Percentiles rank a stretch among this genome's conserved stretches.
Evolutionary conservation across 2,797 vertebrate genomes (phyloP).

Genomic region (Tarsius wallacei): DNA sequence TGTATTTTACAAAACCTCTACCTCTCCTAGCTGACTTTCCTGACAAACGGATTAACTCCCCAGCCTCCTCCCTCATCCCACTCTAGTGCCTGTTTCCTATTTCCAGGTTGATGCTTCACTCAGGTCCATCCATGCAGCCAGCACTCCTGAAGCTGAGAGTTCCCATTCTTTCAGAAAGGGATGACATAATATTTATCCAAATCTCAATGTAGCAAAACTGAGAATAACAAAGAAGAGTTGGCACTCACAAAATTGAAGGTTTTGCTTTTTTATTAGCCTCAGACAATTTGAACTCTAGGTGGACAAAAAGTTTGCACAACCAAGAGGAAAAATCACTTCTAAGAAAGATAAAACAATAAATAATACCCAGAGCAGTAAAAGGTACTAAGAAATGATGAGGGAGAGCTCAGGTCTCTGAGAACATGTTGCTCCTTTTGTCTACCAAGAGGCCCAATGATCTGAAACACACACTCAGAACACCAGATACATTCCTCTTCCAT

Average conservation of each 20-base stretch:
- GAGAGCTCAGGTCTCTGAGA: neutral
- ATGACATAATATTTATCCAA: neutral
- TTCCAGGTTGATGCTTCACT: neutral
- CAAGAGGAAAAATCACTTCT: neutral
- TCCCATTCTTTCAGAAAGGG: neutral
- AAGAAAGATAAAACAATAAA: neutral
- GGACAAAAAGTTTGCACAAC: neutral
- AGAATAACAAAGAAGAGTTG: neutral
- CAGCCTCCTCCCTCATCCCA: neutral
- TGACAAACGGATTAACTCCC: neutral
- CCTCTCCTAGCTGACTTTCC: neutral
- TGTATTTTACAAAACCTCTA: neutral
- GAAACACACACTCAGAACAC: neutral
- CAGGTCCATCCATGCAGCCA: neutral
- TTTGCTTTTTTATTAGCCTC: neutral
- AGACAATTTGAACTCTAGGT: constrained; percentile 24
- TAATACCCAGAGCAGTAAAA: neutral
- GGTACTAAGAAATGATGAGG: neutral
- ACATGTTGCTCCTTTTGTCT: neutral
- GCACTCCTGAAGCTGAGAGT: too few species aligned
- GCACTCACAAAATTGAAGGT: neutral
- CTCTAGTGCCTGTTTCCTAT: neutral
- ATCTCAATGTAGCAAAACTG: neutral
- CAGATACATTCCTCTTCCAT: neutral
- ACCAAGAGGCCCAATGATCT: neutral